Evolutionary conservation across 2,113 vertebrate genomes (phyloP).

Genomic region (Solenodon paradoxus): DNA sequence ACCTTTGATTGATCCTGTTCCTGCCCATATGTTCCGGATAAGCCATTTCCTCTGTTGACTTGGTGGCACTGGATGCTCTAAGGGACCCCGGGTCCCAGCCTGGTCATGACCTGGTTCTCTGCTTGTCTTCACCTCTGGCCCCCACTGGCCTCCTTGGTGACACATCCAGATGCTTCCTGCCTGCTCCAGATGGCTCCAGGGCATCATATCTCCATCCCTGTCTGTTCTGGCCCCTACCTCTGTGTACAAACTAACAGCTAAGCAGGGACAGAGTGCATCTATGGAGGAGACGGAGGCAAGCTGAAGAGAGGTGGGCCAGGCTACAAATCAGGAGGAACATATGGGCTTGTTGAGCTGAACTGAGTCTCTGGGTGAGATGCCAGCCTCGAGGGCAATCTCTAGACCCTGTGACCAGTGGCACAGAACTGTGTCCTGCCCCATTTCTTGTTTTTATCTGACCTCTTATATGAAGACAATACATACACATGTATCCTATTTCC

Average conservation of each 20-base stretch:
- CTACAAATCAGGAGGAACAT: background rate
- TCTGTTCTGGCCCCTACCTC: background rate
- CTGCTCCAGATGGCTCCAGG: background rate
- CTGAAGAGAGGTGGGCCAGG: background rate
- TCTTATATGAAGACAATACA: constrained; percentile 42
- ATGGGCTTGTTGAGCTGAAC: background rate
- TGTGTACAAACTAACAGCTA: background rate
- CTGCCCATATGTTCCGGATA: background rate
- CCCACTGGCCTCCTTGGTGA: background rate
- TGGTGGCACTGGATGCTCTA: background rate
- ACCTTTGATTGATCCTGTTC: background rate
- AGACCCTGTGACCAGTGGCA: background rate
- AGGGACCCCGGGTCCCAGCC: background rate
- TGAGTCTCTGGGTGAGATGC: background rate
- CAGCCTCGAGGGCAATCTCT: background rate
- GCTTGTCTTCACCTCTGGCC: background rate
- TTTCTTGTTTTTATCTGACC: background rate
- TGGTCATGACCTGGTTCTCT: background rate
- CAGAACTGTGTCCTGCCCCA: background rate
- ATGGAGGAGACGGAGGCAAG: background rate
- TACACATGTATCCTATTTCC: background rate
- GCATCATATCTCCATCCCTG: too few species aligned
- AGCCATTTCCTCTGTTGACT: background rate
- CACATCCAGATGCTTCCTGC: background rate
- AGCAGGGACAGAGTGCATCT: background rate